Conservation (phyloP, 2,113 vertebrate genomes). For the Burhinus bistriatus region DNA sequence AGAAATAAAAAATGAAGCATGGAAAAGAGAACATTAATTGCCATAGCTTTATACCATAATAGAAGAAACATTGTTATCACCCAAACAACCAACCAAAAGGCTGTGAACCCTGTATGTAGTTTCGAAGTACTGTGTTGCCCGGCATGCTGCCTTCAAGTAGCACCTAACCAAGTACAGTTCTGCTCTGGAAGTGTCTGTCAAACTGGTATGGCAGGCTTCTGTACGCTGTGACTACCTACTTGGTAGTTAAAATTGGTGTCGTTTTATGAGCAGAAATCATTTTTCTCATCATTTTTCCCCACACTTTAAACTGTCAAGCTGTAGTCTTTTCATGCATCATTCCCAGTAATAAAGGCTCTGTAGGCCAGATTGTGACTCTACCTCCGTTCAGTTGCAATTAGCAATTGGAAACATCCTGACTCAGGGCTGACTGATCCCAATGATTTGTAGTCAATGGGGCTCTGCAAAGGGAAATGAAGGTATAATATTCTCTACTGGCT, state of each 20-base stretch:
- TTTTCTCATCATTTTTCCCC: neutral
- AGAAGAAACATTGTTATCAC: neutral
- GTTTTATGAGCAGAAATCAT: constrained; percentile 8
- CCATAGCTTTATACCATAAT: neutral
- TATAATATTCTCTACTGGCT: neutral
- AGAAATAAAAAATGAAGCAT: neutral
- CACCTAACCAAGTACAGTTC: neutral
- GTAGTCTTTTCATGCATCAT: neutral
- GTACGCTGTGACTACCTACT: neutral
- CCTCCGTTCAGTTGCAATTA: neutral
- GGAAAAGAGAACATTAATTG: neutral
- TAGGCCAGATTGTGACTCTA: neutral
- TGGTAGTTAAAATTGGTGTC: neutral
- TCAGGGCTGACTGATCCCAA: neutral
- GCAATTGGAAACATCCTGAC: neutral
- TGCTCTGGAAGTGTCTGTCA: neutral
- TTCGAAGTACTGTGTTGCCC: neutral
- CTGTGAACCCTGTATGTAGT: neutral
- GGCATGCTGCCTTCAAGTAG: neutral
- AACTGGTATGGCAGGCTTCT: neutral
- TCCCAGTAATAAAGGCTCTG: neutral
- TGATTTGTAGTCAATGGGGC: neutral
- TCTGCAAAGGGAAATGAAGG: neutral
- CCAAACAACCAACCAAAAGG: neutral
- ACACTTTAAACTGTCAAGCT: neutral